phyloP scores from a whole-genome alignment of 1,140 invertebrate species.

The Aphis gossypii region DNA sequence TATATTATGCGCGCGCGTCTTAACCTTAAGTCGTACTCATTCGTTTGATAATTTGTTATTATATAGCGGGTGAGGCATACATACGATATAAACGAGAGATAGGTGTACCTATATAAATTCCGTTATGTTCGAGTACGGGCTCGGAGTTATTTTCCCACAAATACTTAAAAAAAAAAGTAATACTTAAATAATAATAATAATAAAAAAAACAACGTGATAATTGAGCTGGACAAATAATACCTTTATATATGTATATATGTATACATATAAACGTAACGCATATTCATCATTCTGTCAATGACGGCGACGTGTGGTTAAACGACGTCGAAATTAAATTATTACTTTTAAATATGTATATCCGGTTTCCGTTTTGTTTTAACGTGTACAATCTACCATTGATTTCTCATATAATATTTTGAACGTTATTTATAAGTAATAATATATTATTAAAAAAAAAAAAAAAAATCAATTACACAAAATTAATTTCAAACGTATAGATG shows the following conservation, averaged over 20 bases:
- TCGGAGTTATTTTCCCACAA: conserved; percentile 19
- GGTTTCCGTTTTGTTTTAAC: conserved; percentile 17
- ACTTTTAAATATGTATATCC: conserved; percentile 6
- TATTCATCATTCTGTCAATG: conserved; percentile 35
- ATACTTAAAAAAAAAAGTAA: not conserved
- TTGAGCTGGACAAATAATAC: not conserved
- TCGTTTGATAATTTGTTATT: not conserved
- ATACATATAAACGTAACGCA: not conserved
- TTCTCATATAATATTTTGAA: not conserved
- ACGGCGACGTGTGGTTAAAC: not conserved
- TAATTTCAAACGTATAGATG: not conserved
- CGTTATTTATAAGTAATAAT: not conserved
- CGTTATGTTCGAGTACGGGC: too few species aligned
- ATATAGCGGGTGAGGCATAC: not conserved
- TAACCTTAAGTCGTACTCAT: not conserved
- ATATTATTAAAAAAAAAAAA: not conserved
- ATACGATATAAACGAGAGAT: not conserved
- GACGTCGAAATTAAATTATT: conserved; percentile 20
- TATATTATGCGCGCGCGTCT: not conserved
- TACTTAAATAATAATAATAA: not conserved
- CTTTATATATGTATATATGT: not conserved
- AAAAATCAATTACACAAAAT: not conserved
- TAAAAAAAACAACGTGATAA: not conserved
- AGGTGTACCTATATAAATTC: not conserved
- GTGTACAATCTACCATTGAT: not conserved